Evolutionary conservation across 2,113 vertebrate genomes (phyloP), one percentile per base, ranked within the genome.

Genomic region (Prinia subflava): DNA sequence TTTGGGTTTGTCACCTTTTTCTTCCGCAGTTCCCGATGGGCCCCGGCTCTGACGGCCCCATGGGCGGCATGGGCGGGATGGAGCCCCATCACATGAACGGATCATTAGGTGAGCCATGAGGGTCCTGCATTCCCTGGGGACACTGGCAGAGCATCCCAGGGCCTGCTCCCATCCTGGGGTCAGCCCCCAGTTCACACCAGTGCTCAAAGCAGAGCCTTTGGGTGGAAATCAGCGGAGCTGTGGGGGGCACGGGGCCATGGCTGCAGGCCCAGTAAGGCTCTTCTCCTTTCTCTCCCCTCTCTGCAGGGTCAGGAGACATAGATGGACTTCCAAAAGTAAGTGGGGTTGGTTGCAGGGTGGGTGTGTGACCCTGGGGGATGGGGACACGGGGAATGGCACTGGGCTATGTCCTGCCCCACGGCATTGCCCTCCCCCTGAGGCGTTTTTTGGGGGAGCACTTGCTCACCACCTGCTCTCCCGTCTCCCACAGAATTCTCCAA

Each of bases 71-170:
- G 99, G 99, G 99, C 3, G 99, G 99, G 94, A 99, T 99, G 99
- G 99, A 99, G 96, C 99, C 99, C 80, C 99, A 99, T 97, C 99
- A 99, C 98, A 99, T 99, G 99, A 99, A 99, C 30, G 99, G 99
- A 97, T 98, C 98, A 0, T 98, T 98, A 98, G 98, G 98, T 98
- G 97, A 98, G 33, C 84, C 76, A 24, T 2, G 0, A 0, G 0
- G 6, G 25, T 11, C 70, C 70, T 20, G 31, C 6, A 1, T 49
- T 59, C 28, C 70, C 10, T 6, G 27, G 56, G 78, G 7, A 39
- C 4, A 4, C 76, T 44, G 42, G 18, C 68, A 65, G n/a, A 74
- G 84, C 73, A 25, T 93, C 68, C 53, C 30, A 6, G 74, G 22
- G 47, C 78, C 69, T 46, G 63, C 59, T 89, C 27, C 68, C 15